A percentile compares a stretch with the other conserved stretches of the same genome.
These are phyloP conservation scores for Drosophila fungiperda DNA, from an alignment of 2,888 invertebrate genomes.

Conservation along the genomic window DNA sequence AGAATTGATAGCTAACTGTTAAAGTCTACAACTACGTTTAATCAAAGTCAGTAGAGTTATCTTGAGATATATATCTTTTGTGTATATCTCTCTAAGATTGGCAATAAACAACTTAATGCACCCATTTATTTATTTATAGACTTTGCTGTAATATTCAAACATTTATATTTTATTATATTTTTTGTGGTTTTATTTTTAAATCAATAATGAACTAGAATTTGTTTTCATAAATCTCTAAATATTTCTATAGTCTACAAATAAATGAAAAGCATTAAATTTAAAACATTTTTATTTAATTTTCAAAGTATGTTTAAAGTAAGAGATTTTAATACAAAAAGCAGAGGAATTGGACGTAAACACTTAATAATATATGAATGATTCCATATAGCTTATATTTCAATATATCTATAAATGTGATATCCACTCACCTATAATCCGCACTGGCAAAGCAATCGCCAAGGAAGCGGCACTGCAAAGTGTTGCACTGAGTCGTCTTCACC, in stretches of 20 bases:
- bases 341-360: neutral
- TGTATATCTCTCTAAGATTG: neutral
- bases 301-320: neutral
- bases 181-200: neutral
- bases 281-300: too few relatives aligned
- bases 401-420: neutral
- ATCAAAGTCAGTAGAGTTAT: neutral
- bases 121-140: neutral
- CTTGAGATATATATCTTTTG: neutral
- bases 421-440: conserved; percentile 89
- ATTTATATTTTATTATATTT: neutral
- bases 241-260: too few relatives aligned
- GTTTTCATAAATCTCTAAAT: too few relatives aligned
- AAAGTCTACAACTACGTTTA: neutral
- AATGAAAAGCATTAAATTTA: too few relatives aligned
- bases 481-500: conserved; percentile 89
- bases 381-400: neutral
- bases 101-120: neutral
- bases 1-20: too few relatives aligned
- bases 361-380: neutral
- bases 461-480: conserved; percentile 92
- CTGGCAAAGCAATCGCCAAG: conserved; percentile 93
- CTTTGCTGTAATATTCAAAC: neutral
- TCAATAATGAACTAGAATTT: too few relatives aligned
- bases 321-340: neutral